Base-by-base conservation (phyloP, 2,888 invertebrate genomes). In the Liopterus haemorrhoidalis region DNA sequence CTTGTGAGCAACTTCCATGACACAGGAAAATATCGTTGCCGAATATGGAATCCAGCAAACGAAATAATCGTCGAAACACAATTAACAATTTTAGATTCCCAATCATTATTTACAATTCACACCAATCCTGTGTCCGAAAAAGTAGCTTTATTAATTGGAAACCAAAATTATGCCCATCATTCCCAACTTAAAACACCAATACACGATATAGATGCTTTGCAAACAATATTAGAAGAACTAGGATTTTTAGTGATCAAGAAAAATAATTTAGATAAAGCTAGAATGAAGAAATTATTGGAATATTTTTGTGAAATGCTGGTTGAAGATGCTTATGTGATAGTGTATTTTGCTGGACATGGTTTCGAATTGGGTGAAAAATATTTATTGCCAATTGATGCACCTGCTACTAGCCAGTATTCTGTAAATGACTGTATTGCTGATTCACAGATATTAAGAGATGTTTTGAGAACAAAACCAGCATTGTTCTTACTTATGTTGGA, bases 271-370 rank as follows among this genome's bases (percentile, higher is more conserved):
- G 54, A 53, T 14, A 38, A 53, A 5, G 39, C 30, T 3, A 61
- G 60, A 53, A 59, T 62, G 57, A 35, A 44, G 22, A 49, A 54
- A 41, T 57, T 57, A 19, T 36, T 61, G 3, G 22, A 55, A 9
- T 40, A 48, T 38, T 59, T 61, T 47, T 58, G 55, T 30, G 32
- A 54, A 32, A 44, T 57, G n/a, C 39, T 59, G 12, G 49, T 50
- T 27, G 32, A 51, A 24, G 55, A 53, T 27, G 51, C 68, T 64
- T 41, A 66, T 72, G 75, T 69, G 51, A 66, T 76, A 22, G 65
- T 75, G 46, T 76, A 73, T 56, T 76, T 72, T 49, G 75, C 71
- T 11, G 76, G 76, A 2, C 76, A 76, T 54, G 76, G 76, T 5
- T 75, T 73, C 55, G 70, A 74, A 52, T 52, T 73, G 3, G 71